Evolutionary conservation across 2,797 vertebrate species (phyloP).

Genomic region (Sebastolobus alascanus): DNA sequence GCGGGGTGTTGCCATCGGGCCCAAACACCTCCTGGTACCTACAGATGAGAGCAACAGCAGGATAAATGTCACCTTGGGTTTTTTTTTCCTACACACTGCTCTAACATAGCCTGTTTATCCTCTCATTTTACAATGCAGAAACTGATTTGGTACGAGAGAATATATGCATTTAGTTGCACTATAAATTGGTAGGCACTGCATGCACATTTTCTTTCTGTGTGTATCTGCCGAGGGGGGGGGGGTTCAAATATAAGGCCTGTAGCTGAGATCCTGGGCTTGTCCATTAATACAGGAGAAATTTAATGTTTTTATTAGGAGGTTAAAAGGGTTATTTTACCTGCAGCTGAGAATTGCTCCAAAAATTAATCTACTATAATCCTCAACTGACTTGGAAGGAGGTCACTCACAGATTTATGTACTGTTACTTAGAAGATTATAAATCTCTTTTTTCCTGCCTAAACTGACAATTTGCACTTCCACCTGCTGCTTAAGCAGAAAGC

Average conservation of each 20-base stretch:
- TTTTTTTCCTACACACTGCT: neutral
- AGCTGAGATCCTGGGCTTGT: constrained; percentile 1
- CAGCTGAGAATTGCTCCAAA: constrained; percentile 42
- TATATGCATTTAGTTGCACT: neutral
- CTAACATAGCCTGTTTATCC: neutral
- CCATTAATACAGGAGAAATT: constrained; percentile 18
- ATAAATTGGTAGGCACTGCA: neutral
- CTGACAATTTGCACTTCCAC: constrained; percentile 33
- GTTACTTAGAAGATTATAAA: constrained; percentile 35
- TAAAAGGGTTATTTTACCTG: constrained; percentile 44
- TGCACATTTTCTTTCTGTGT: constrained; percentile 11
- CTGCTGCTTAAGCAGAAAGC: constrained; percentile 25
- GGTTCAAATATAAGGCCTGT: constrained; percentile 6
- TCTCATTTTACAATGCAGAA: neutral
- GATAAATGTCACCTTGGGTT: constrained; percentile 6
- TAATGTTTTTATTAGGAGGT: constrained; percentile 18
- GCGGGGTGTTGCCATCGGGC: constrained; percentile 89
- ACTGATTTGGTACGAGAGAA: neutral
- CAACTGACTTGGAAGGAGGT: constrained; percentile 40
- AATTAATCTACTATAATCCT: constrained; percentile 40
- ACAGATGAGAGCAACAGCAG: constrained; percentile 15
- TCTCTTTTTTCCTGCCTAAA: constrained; percentile 29
- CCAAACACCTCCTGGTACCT: constrained; percentile 90
- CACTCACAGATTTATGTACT: constrained; percentile 44
- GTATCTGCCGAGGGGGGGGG: neutral